Base-by-base conservation (phyloP, 2,888 invertebrate species). In the Drosophila limbata region DNA sequence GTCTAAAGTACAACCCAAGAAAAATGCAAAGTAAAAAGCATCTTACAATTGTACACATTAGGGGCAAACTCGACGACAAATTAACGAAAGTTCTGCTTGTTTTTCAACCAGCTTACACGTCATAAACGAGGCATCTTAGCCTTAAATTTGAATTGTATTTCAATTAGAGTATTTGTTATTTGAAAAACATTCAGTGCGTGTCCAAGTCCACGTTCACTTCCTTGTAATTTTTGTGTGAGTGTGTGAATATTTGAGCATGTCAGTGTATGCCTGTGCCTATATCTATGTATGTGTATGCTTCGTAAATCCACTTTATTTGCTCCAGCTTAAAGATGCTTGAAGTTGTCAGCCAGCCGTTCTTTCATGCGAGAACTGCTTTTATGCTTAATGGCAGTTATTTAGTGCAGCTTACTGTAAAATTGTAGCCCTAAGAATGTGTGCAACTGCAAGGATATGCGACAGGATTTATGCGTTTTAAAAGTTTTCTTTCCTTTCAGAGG, bases 371-470 rank as follows among this genome's bases (percentile, higher is more conserved):
- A 89, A 82, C 78, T 82, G 85, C 87, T 89, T 89, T 89, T 84
- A 89, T 88, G 81, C 87, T 88, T 89, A 89, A 90, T 90, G 78
- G 83, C 78, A 81, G 84, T 84, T 88, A 86, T 90, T 90, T 81
- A 83, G 88, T 87, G 84, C 82, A 87, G 84, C 84, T 88, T 85
- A 82, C 80, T 85, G 85, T 87, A 73, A 88, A 84, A 86, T 87
- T 88, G 84, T 79, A 73, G 81, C 76, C 31, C n/a, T 45, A 39
- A 3, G 39, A 39, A 39, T 45, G 50, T 52, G 39, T 64, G 53
- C 48, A 56, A 35, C 47, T 55, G 44, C 57, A 48, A 44, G 48
- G 35, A 57, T 69, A 35, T 74, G 37, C 11, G 48, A 70, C 72
- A 69, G 79, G 84, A 85, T 86, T 84, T 77, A 79, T 79, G 86